Base-by-base conservation (phyloP, 2,888 invertebrate species). In the Erebia aethiops region DNA sequence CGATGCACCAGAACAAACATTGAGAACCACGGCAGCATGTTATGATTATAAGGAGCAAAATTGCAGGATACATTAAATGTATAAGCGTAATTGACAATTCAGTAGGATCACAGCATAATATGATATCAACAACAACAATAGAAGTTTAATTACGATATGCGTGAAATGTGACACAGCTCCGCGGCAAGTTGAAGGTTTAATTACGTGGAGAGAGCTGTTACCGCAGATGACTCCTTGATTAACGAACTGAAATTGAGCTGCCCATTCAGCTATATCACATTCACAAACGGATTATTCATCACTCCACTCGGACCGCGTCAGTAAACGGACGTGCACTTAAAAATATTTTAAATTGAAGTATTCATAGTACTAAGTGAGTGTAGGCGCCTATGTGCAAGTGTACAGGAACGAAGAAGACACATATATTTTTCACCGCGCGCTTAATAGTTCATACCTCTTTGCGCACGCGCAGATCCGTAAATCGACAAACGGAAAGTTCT, bases 141-240 rank as follows among this genome's bases (percentile, higher is more conserved):
- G 35, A 69, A 57, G 52, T 65, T 71, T 85, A 88, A 87, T 85
- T 83, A 83, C 81, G 62, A 89, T 90, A 87, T 88, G 86, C 87
- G 87, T 90, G 87, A 91, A 91, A 91, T 92, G 91, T 88, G 89
- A 88, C 87, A 90, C 87, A 77, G 85, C 83, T 85, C 88, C 87
- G 84, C 84, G 86, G 86, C 87, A 83, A 87, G 87, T 87, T 88
- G 90, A 90, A 89, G 90, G 89, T 89, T 90, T 90, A 92, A 92
- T 92, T 92, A 91, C 87, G 86, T 84, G 81, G 84, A 90, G 90
- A 90, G 88, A 90, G 88, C 87, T 90, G 91, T 92, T 89, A 91
- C 90, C 89, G 88, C 92, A 92, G 92, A 92, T 92, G 91, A 89
- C 92, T 91, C 91, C 89, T 92, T 91, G 91, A 92, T 92, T 91